Percentiles rank a stretch among this genome's conserved stretches.
Evolutionary conservation across 2,797 vertebrate species (phyloP).

Genomic region (Hyperoplus lanceolatus): DNA sequence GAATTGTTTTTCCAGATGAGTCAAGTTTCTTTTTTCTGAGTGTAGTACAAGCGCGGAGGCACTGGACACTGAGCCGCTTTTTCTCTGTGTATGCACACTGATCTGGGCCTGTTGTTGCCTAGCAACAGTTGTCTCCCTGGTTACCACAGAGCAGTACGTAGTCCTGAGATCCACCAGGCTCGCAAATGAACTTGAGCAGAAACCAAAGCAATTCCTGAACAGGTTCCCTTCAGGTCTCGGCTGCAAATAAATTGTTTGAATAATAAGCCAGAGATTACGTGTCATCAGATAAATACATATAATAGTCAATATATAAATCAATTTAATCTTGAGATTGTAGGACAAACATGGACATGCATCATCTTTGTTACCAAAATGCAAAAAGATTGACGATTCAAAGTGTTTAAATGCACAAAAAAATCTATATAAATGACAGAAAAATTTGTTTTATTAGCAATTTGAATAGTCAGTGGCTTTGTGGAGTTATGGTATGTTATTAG

Average conservation of each 20-base stretch:
- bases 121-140: conserved; percentile 88
- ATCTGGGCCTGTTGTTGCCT: conserved; percentile 85
- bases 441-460: neutral
- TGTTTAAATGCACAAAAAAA: no score
- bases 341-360: neutral
- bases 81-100: conserved; percentile 74
- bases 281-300: conserved; percentile 4
- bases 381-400: neutral
- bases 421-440: neutral
- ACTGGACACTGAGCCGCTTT: conserved; percentile 64
- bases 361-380: neutral
- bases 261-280: conserved; percentile 12
- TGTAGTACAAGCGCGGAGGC: conserved; percentile 70
- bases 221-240: conserved; percentile 48
- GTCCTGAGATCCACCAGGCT: conserved; percentile 80
- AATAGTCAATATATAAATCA: neutral
- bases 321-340: neutral
- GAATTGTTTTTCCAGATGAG: conserved; percentile 38
- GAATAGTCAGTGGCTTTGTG: neutral
- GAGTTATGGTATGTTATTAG: neutral
- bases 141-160: conserved; percentile 83
- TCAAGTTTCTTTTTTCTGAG: conserved; percentile 63
- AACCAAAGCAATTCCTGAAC: conserved; percentile 66
- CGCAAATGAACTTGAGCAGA: conserved; percentile 79
- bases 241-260: conserved; percentile 22